Conservation (phyloP, 1,140 invertebrate species). For the Drosophila kikkawai region DNA sequence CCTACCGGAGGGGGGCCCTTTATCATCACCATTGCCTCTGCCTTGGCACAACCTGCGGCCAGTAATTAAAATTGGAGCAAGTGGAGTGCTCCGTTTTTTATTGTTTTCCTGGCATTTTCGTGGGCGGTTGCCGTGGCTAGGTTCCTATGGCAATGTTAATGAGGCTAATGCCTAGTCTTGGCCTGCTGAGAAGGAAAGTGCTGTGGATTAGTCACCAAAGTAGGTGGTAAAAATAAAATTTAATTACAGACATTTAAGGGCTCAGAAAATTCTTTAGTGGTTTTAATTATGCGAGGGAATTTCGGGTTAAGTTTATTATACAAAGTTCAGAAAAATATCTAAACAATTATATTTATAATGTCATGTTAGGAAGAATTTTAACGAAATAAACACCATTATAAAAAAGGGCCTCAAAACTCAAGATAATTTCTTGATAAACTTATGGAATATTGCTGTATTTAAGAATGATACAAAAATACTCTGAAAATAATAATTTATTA, state of each 20-base stretch:
- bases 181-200: constrained; percentile 30
- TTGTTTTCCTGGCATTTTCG: constrained; percentile 8
- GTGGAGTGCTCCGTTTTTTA: constrained; percentile 29
- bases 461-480: neutral
- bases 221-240: constrained; percentile 34
- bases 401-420: neutral
- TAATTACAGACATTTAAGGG: constrained; percentile 6
- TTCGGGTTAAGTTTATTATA: neutral
- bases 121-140: constrained; percentile 18
- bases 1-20: constrained; percentile 44
- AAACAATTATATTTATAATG: neutral
- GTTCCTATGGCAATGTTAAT: constrained; percentile 49
- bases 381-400: neutral
- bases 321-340: neutral
- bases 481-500: neutral
- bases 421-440: neutral
- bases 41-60: constrained; percentile 61
- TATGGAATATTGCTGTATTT: neutral
- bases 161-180: constrained; percentile 30
- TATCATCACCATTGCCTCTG: constrained; percentile 21
- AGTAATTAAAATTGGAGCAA: constrained; percentile 70
- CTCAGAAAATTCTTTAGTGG: constrained; percentile 2
- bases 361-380: neutral
- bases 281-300: neutral
- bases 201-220: constrained; percentile 25